These are phyloP conservation scores for Trichoplusia ni DNA, from an alignment of 1,140 invertebrate genomes.

Conservation along the genomic window DNA sequence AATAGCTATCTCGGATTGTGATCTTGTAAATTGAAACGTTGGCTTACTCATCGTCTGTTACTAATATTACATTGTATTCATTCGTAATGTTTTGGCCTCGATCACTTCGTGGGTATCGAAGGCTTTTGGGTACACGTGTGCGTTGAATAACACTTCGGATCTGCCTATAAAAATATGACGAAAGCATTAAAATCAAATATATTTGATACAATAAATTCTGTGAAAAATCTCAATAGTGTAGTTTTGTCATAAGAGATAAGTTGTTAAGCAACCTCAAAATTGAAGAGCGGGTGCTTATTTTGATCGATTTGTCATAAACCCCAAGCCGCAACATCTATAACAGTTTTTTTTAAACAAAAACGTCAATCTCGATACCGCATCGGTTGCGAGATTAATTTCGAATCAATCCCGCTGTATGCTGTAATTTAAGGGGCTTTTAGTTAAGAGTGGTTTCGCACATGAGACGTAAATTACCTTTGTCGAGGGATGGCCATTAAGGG, in stretches of 20 bases:
- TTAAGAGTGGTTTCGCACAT: conserved; percentile 79
- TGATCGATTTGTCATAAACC: conserved; percentile 30
- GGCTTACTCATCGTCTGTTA: conserved; percentile 60
- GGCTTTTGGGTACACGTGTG: neutral
- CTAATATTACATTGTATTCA: conserved; percentile 45
- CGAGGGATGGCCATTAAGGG: conserved; percentile 72
- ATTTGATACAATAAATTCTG: neutral
- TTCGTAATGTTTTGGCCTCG: conserved; percentile 29
- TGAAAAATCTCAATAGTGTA: neutral
- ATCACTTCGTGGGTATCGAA: conserved; percentile 4
- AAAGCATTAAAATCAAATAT: too few species aligned
- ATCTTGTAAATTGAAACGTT: conserved; percentile 79
- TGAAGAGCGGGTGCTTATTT: conserved; percentile 19
- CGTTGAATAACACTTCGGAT: neutral
- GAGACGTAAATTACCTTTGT: conserved; percentile 76
- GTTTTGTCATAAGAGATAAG: neutral
- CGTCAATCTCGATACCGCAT: conserved; percentile 30
- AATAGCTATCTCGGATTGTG: conserved; percentile 58
- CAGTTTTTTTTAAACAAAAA: conserved; percentile 23
- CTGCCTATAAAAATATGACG: neutral
- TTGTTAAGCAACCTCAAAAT: conserved; percentile 22
- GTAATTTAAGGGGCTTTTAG: conserved; percentile 79
- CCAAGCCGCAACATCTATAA: conserved; percentile 11
- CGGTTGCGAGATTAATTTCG: conserved; percentile 69
- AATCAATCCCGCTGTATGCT: conserved; percentile 72